Evolutionary conservation across 1,140 invertebrate genomes (phyloP).

Genomic region (Drosophila ironensis): DNA sequence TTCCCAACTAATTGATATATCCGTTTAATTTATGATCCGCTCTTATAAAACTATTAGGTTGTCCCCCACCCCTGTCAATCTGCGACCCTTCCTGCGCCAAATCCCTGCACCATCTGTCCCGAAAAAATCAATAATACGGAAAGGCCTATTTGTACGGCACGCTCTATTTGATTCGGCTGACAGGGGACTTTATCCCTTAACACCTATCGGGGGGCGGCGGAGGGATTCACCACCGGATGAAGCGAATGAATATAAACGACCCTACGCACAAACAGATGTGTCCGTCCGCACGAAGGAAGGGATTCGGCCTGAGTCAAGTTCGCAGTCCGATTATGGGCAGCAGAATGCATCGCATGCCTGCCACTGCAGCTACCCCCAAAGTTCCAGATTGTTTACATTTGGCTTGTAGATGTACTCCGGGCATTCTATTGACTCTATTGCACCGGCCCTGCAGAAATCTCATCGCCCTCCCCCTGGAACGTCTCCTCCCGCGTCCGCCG

Average conservation of each 20-base stretch:
- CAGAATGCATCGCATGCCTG: conserved; percentile 41
- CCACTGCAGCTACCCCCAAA: not conserved
- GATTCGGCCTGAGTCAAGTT: no score
- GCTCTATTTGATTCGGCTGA: conserved; percentile 63
- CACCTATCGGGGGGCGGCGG: conserved; percentile 39
- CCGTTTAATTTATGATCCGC: conserved; percentile 36
- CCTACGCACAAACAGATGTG: conserved; percentile 28
- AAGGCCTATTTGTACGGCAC: conserved; percentile 69
- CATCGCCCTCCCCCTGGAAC: conserved; percentile 1
- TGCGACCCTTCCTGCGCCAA: not conserved
- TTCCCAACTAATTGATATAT: conserved; percentile 34
- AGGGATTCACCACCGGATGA: conserved; percentile 3
- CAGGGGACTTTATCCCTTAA: conserved; percentile 46
- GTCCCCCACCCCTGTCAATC: no score
- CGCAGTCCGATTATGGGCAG: no score
- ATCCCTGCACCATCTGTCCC: conserved; percentile 31
- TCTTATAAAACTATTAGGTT: conserved; percentile 53
- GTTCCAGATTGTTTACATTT: conserved; percentile 33
- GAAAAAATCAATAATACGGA: conserved; percentile 1
- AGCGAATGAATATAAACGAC: conserved; percentile 60
- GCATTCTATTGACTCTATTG: conserved; percentile 65
- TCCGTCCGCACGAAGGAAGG: conserved; percentile 23
- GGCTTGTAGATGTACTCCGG: conserved; percentile 24
- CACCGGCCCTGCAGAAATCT: not conserved
- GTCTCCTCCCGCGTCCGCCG: not conserved